Conservation (phyloP, 2,797 vertebrate genomes). For the Eurystomus glaucurus region DNA sequence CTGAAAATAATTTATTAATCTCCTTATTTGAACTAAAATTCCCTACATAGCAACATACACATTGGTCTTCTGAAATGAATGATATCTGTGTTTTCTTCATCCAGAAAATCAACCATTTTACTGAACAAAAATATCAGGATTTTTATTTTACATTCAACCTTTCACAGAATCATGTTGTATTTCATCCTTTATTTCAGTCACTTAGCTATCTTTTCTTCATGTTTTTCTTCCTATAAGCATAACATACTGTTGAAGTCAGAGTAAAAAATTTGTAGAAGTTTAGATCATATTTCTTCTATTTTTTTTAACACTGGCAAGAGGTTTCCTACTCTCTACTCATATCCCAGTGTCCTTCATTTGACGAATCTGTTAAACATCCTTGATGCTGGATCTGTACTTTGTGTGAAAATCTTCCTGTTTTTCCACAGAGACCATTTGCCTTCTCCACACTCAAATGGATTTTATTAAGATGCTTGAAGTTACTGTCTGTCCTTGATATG, state of each 20-base stretch:
- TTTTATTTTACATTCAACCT: neutral
- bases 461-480: neutral
- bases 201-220: neutral
- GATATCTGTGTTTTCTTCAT: neutral
- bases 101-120: neutral
- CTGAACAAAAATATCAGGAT: neutral
- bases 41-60: neutral
- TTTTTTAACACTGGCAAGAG: neutral
- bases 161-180: neutral
- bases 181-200: neutral
- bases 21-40: neutral
- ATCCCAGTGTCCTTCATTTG: neutral
- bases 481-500: neutral
- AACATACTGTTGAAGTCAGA: neutral
- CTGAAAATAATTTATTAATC: neutral
- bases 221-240: neutral
- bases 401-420: neutral
- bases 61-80: neutral
- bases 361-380: neutral
- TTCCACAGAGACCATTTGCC: neutral
- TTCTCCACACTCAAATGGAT: accelerated
- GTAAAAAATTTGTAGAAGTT: neutral
- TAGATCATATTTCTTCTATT: neutral
- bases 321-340: neutral
- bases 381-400: neutral